Percentiles rank a stretch among this genome's conserved stretches.
These are phyloP conservation scores for Sminthopsis crassicaudata DNA, from an alignment of 2,113 vertebrate species.

Conservation along the genomic window DNA sequence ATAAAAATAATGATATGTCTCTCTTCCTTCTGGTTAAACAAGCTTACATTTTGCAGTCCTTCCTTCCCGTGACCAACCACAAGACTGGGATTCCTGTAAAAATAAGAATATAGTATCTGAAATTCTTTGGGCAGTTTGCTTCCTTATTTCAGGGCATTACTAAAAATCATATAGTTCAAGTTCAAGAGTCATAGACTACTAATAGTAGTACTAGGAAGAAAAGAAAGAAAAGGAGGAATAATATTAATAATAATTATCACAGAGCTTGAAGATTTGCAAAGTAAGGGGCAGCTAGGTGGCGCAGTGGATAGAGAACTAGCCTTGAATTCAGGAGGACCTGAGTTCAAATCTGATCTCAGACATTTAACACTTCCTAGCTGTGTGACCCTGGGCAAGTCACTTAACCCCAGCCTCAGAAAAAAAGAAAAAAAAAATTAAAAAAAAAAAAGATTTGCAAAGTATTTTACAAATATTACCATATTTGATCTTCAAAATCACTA, in stretches of 20 bases:
- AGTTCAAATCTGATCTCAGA: too few relatives aligned
- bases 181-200: too few relatives aligned
- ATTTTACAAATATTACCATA: background rate
- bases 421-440: too few relatives aligned
- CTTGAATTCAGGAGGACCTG: too few relatives aligned
- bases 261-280: background rate
- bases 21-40: background rate
- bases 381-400: too few relatives aligned
- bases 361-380: too few relatives aligned
- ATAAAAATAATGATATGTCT: conserved; percentile 19
- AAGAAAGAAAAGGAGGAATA: background rate
- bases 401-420: too few relatives aligned
- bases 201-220: too few relatives aligned
- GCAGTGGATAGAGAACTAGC: too few relatives aligned
- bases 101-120: background rate
- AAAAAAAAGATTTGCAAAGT: background rate
- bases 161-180: too few relatives aligned
- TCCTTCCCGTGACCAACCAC: conserved; percentile 10
- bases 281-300: too few relatives aligned
- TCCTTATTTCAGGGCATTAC: too few relatives aligned
- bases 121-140: background rate
- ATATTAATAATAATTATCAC: background rate
- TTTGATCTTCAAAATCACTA: background rate
- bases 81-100: background rate
- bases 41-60: background rate